Evolutionary conservation across 2,888 invertebrate species (phyloP).

Genomic region (Lycocerus yunnanus): DNA sequence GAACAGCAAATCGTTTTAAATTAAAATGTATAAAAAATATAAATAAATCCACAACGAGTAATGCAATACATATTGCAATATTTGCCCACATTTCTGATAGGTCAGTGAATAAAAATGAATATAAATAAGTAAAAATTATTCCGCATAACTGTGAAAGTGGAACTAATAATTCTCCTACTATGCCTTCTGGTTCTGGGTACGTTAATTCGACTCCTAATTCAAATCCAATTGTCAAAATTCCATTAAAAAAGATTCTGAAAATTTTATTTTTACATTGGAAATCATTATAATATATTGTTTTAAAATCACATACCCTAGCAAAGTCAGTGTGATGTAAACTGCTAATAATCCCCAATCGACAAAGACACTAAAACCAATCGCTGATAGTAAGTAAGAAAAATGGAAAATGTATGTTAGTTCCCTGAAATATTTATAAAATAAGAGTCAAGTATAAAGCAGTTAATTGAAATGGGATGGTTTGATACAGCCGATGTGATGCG

Average conservation of each 20-base stretch:
- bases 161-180: background rate
- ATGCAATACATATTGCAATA: background rate
- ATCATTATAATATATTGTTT: background rate
- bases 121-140: background rate
- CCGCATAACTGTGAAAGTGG: background rate
- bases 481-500: no score
- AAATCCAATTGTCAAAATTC: conserved; percentile 1
- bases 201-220: conserved; percentile 1
- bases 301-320: conserved; percentile 75
- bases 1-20: background rate
- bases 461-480: no score
- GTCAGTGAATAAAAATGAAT: background rate
- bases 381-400: background rate
- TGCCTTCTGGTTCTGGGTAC: background rate
- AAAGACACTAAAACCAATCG: conserved; percentile 67
- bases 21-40: background rate
- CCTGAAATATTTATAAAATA: background rate
- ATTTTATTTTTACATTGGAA: background rate
- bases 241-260: background rate
- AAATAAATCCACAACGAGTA: background rate
- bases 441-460: background rate
- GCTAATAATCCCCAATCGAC: conserved; percentile 74
- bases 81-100: background rate
- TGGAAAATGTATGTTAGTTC: background rate
- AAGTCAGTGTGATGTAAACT: conserved; percentile 79